Percentiles rank a stretch among this genome's conserved stretches.
Evolutionary conservation across 2,797 vertebrate genomes (phyloP).

Genomic region (Pangasius mekongensis): DNA sequence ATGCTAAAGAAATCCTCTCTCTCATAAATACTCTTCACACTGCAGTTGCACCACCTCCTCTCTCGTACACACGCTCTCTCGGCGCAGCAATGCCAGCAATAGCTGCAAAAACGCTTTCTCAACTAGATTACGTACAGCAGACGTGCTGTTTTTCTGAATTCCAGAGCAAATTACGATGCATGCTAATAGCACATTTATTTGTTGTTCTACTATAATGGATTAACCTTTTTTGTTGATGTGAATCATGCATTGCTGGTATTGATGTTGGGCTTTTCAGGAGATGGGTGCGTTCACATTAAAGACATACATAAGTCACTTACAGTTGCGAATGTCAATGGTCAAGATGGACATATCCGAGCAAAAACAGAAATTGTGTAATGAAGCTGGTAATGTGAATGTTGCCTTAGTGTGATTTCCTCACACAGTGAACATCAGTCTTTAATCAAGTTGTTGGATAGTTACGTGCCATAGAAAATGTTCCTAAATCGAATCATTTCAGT

Average conservation of each 20-base stretch:
- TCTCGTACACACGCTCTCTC: background rate
- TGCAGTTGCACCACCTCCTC: background rate
- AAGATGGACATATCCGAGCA: background rate
- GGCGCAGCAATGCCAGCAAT: background rate
- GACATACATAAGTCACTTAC: background rate
- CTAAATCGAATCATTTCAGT: background rate
- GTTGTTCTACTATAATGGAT: background rate
- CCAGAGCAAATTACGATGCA: background rate
- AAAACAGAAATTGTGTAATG: background rate
- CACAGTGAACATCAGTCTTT: background rate
- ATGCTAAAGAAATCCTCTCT: background rate
- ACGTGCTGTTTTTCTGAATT: background rate
- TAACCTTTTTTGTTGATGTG: background rate
- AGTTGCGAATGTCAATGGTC: background rate
- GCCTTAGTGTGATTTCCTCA: background rate
- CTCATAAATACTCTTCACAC: background rate
- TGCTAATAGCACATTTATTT: background rate
- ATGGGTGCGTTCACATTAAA: background rate
- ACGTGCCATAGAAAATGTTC: background rate
- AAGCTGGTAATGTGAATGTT: background rate
- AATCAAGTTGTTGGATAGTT: background rate
- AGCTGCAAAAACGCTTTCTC: background rate
- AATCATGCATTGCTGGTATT: background rate
- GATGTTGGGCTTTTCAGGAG: background rate
- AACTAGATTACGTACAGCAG: background rate